Evolutionary conservation across 1,140 invertebrate species (phyloP), one percentile per base, ranked within the genome.

Genomic region (Cydia fagiglandana): DNA sequence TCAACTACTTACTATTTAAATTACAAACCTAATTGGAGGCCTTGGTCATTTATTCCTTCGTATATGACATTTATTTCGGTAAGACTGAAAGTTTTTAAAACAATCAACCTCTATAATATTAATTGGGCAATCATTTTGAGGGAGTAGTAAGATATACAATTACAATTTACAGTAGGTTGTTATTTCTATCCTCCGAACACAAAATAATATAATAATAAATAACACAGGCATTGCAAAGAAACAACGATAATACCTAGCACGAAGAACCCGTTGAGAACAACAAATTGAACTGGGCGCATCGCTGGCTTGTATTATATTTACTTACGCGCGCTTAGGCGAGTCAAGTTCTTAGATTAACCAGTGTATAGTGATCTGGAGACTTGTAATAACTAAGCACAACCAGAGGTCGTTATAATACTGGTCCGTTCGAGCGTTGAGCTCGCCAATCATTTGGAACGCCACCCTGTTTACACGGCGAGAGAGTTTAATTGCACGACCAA

Each of bases 401-500:
- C 15, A 3, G 45, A 15, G 45, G 45, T 47, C 45, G 13, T 15
- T 47, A 3, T 47, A 2, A 15, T 47, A 13, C 45, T 47, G 12
- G 45, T 47, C 45, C 76, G 74, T 70, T 74, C 78, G 68, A 56
- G 76, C 80, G 70, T 76, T 75, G 76, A 80, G 81, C n/a, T 61
- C 20, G 20, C 5, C n/a, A 24, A 24, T 24, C 56, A 24, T 3
- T 24, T 61, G 9, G 20, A 61, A 61, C n/a, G 20, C 17, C 17
- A 1, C 78, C 74, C 81, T 87, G 86, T 86, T 86, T 86, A 87
- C 87, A 87, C 84, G 45, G 45, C 45, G 80, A 79, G 83, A 76
- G 81, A 77, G 66, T 79, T 89, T 88, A 87, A 86, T 89, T 88
- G 88, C 83, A 89, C 86, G 88, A 88, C 56, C 17, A 88, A 88